phyloP scores from a whole-genome alignment of 2,797 vertebrate species.

The Ataeniobius toweri region DNA sequence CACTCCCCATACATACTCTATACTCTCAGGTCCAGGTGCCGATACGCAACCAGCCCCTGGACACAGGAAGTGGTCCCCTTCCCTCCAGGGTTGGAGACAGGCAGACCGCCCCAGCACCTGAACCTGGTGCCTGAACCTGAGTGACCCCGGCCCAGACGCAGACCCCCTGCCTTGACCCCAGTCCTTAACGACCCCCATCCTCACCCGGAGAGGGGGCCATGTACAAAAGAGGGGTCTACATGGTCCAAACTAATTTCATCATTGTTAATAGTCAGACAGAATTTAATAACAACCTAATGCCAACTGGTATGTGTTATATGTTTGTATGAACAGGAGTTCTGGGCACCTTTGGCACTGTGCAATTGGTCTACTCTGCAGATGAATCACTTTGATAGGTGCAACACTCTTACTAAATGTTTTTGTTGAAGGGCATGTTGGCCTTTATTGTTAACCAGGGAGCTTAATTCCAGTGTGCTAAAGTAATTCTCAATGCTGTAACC shows the following conservation, averaged over 20 bases:
- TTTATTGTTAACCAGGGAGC: conserved; percentile 25
- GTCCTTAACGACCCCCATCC: too few species aligned
- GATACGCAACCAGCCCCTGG: too few species aligned
- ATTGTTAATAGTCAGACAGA: neutral
- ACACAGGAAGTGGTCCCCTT: too few species aligned
- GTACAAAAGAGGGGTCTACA: too few species aligned
- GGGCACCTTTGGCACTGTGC: conserved; percentile 8
- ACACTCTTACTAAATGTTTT: conserved; percentile 29
- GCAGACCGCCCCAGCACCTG: too few species aligned
- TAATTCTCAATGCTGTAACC: conserved; percentile 15
- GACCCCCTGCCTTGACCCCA: too few species aligned
- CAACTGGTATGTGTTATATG: neutral
- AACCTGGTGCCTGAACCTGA: too few species aligned
- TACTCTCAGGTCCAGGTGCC: too few species aligned
- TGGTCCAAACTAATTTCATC: neutral
- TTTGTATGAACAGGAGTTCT: conserved; percentile 5
- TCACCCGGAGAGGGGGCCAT: too few species aligned
- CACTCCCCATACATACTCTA: too few species aligned
- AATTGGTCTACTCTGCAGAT: conserved; percentile 29
- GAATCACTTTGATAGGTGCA: conserved; percentile 13
- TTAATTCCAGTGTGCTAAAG: conserved; percentile 7
- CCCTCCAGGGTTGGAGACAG: too few species aligned
- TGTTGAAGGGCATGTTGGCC: conserved; percentile 25
- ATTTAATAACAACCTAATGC: neutral
- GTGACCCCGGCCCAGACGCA: too few species aligned